Evolutionary conservation across 2,113 vertebrate species (phyloP).

Genomic region (Lepus americanus): DNA sequence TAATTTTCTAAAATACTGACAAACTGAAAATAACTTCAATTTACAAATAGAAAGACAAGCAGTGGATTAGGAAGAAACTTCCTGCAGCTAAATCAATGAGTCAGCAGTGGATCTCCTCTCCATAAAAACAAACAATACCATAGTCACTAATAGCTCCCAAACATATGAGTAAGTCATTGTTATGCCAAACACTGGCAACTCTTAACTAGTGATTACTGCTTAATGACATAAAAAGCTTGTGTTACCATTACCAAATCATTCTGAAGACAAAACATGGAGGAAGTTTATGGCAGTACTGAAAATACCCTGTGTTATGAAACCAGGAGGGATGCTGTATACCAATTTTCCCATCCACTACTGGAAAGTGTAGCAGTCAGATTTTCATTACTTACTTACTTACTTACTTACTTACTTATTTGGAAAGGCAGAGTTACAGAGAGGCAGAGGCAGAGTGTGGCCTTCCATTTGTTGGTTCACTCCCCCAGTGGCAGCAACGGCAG

Average conservation of each 20-base stretch:
- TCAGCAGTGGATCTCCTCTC: neutral
- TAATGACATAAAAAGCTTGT: neutral
- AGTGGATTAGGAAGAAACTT: neutral
- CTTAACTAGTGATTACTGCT: neutral
- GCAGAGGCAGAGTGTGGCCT: too few species aligned
- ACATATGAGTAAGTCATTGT: neutral
- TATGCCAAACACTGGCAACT: neutral
- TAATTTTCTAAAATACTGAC: conserved; percentile 51
- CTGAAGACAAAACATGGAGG: neutral
- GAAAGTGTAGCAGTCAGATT: neutral
- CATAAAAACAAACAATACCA: conserved; percentile 50
- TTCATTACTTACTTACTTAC: too few species aligned
- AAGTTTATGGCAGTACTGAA: neutral
- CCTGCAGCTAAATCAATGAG: neutral
- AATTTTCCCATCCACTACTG: neutral
- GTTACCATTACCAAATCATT: conserved; percentile 44
- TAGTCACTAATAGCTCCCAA: conserved; percentile 32
- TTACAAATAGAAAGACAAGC: conserved; percentile 39
- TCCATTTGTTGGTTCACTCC: too few species aligned
- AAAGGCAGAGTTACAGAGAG: too few species aligned
- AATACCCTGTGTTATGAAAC: neutral
- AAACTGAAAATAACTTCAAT: conserved; percentile 47
- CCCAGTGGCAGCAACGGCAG: too few species aligned
- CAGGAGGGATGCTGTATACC: neutral
- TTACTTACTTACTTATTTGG: too few species aligned